phyloP scores from a whole-genome alignment of 2,888 invertebrate genomes.

The Bombylius discolor region DNA sequence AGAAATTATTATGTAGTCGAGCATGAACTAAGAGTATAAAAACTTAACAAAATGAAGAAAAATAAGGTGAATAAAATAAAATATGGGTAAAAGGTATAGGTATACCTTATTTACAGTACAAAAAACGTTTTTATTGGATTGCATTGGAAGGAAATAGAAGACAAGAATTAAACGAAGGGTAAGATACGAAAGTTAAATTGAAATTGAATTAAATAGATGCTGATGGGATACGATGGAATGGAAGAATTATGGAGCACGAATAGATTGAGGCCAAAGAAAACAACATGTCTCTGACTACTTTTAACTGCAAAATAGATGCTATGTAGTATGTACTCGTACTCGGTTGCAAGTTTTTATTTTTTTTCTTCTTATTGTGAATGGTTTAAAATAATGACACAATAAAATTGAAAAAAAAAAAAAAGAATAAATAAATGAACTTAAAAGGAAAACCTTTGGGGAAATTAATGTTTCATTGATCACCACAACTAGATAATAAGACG shows the following conservation, averaged over 20 bases:
- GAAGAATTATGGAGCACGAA: neutral
- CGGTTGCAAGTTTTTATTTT: too few species aligned
- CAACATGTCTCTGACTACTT: too few species aligned
- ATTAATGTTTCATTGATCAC: slow-evolving; percentile 12
- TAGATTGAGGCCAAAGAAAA: neutral
- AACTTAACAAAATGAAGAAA: neutral
- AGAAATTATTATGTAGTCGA: slow-evolving; percentile 11
- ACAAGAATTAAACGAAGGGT: neutral
- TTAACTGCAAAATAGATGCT: too few species aligned
- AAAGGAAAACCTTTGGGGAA: slow-evolving; percentile 12
- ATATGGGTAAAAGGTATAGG: neutral
- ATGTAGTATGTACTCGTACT: too few species aligned
- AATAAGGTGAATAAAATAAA: neutral
- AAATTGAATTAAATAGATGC: neutral
- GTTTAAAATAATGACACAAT: neutral
- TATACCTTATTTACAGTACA: too few species aligned
- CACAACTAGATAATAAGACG: neutral
- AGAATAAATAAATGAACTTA: neutral
- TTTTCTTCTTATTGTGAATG: neutral
- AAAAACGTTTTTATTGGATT: too few species aligned
- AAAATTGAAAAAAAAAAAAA: too few species aligned
- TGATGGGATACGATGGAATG: neutral
- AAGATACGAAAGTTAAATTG: neutral
- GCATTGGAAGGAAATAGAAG: neutral
- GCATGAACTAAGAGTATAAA: slow-evolving; percentile 4